Evolutionary conservation across 2,113 vertebrate genomes (phyloP), one percentile per base, ranked within the genome.

Genomic region (Pseudopipra pipra): DNA sequence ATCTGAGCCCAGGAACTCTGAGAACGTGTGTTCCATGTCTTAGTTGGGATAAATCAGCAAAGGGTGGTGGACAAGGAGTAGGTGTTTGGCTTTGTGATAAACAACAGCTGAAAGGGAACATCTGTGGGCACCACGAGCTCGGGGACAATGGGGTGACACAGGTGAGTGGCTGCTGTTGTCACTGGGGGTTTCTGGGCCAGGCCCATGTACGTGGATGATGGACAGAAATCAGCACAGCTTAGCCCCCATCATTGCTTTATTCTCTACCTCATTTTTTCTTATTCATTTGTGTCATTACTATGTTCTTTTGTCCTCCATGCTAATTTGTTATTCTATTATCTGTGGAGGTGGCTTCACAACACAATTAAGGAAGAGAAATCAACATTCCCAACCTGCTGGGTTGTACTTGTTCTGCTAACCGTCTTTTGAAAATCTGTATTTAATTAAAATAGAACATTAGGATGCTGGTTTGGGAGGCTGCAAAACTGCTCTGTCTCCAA

Each of bases 311-410:
- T 94, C 95, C 96, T 94, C 90, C 79, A 8, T 78, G 76, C 28
- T 95, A 81, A 94, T 94, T 90, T 93, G 79, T 97, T 90, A 89
- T 68, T 94, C 92, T 84, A 46, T 91, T 96, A 78, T 67, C 63
- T 71, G 75, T 78, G 90, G 79, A 91, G 55, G 79, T 95, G 79
- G 75, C 56, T 94, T 84, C 52, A 37, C 90, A 94, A 93, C 72
- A 75, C 79, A 93, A 95, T 96, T 92, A 96, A 56, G 82, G 82
- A 74, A 88, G 74, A 86, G 75, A 78, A 96, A 96, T 97, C 96
- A 95, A 61, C 93, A 58, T 93, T 95, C 85, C 72, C 56, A 86
- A 65, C 85, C 85, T 92, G 85, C 85, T 85, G 41, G 2, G 52
- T 61, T 75, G 78, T 71, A 59, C 63, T 95, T 80, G 85, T 61